Conservation (phyloP, 2,113 vertebrate species). For the Dinomys branickii region DNA sequence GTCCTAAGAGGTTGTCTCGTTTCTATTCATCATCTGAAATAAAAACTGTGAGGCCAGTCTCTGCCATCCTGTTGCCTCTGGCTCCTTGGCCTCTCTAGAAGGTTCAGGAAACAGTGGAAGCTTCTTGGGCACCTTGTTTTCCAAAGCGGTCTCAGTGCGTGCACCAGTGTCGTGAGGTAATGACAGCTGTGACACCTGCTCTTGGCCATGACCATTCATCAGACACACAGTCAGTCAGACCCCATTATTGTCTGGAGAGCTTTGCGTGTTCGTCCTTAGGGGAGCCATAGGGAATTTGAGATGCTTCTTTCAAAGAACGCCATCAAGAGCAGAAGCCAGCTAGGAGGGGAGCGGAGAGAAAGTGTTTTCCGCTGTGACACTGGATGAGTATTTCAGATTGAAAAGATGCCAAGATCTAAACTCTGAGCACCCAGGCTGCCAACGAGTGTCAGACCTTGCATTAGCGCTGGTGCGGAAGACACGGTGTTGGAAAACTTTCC, state of each 20-base stretch:
- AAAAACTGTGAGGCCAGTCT: background rate
- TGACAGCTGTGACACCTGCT: background rate
- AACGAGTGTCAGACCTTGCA: accelerated
- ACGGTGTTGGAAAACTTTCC: background rate
- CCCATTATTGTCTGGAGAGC: background rate
- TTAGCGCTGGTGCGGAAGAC: background rate
- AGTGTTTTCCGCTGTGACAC: background rate
- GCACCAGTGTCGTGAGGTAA: accelerated
- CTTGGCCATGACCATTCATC: background rate
- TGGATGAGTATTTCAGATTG: no score
- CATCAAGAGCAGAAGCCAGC: background rate
- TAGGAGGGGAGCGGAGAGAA: background rate
- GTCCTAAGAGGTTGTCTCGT: background rate
- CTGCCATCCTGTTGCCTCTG: background rate
- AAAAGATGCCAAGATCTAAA: background rate
- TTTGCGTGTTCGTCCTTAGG: accelerated
- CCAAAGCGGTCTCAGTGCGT: background rate
- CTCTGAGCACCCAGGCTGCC: background rate
- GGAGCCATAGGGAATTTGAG: background rate
- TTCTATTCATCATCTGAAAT: background rate
- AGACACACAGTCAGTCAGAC: background rate
- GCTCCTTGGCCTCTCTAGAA: background rate
- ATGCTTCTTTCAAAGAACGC: background rate
- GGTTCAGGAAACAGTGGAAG: background rate
- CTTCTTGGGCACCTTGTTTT: background rate